Evolutionary conservation across 2,113 vertebrate species (phyloP).

Genomic region (Daubentonia madagascariensis): DNA sequence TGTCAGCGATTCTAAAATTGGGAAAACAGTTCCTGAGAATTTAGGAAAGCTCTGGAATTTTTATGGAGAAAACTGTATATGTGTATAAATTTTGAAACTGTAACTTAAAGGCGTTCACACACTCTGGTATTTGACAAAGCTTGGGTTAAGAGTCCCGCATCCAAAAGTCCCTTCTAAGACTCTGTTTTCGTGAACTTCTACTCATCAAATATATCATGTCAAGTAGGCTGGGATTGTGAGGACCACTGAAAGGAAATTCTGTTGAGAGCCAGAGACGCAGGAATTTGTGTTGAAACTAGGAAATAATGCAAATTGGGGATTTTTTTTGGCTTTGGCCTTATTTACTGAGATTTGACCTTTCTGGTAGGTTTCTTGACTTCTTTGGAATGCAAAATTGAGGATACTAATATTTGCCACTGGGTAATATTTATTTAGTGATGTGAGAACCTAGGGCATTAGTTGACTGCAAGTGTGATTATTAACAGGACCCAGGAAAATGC

Average conservation of each 20-base stretch:
- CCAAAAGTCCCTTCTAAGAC: not conserved
- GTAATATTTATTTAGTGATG: constrained; percentile 72
- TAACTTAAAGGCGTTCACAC: not conserved
- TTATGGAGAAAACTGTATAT: not conserved
- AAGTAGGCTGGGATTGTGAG: not conserved
- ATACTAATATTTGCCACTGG: constrained; percentile 70
- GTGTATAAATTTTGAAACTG: not conserved
- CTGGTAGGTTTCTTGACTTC: constrained; percentile 65
- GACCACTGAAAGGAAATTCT: not conserved
- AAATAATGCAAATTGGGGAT: not conserved
- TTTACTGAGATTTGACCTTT: constrained; percentile 67
- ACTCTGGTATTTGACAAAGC: not conserved
- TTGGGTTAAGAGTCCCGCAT: not conserved
- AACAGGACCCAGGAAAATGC: constrained; percentile 60
- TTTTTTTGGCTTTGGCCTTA: not conserved
- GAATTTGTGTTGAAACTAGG: not conserved
- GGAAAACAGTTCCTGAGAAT: not conserved
- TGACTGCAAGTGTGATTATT: constrained; percentile 72
- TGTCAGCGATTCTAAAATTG: not conserved
- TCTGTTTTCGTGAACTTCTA: not conserved
- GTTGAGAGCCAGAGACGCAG: not conserved
- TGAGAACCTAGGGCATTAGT: constrained; percentile 60
- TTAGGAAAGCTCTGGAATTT: not conserved
- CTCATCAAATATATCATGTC: not conserved
- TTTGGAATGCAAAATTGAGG: constrained; percentile 68